These are phyloP conservation scores for Perccottus glenii DNA, from an alignment of 2,113 vertebrate genomes.

Conservation along the genomic window DNA sequence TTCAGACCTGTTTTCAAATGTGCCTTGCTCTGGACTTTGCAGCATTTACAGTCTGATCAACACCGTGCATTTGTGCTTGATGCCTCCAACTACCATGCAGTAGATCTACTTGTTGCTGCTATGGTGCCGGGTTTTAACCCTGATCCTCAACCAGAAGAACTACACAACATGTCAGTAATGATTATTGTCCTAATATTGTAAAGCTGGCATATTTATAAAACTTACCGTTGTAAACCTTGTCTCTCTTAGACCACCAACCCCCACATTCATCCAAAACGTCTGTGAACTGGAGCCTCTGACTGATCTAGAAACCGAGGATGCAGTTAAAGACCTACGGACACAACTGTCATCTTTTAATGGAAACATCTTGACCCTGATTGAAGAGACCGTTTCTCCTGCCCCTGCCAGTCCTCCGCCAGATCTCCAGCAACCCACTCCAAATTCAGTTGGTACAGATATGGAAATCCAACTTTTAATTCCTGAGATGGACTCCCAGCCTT, in stretches of 20 bases:
- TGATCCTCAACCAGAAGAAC: constrained; percentile 36
- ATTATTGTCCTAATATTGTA: neutral
- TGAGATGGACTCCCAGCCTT: constrained; percentile 3
- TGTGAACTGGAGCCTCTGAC: constrained; percentile 61
- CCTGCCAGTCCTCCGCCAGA: constrained; percentile 12
- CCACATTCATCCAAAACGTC: constrained; percentile 5
- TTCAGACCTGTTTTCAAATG: neutral
- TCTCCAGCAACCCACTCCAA: constrained; percentile 6
- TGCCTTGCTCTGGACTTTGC: constrained; percentile 14
- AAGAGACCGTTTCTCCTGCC: neutral
- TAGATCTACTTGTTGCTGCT: constrained; percentile 79
- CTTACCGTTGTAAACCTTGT: neutral
- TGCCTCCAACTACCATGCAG: constrained; percentile 63
- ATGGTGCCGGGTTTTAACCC: constrained; percentile 71
- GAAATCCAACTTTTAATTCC: constrained; percentile 3
- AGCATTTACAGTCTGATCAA: constrained; percentile 85
- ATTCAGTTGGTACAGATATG: constrained; percentile 1
- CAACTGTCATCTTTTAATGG: constrained; percentile 16
- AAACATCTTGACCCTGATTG: neutral
- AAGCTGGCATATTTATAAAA: neutral
- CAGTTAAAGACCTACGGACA: constrained; percentile 49
- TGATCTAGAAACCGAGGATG: constrained; percentile 54
- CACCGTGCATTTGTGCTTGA: constrained; percentile 80
- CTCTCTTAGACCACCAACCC: constrained; percentile 46
- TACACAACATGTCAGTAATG: constrained; percentile 43